Evolutionary conservation across 1,140 invertebrate species (phyloP).

Genomic region (Anagrus nilaparvatae): DNA sequence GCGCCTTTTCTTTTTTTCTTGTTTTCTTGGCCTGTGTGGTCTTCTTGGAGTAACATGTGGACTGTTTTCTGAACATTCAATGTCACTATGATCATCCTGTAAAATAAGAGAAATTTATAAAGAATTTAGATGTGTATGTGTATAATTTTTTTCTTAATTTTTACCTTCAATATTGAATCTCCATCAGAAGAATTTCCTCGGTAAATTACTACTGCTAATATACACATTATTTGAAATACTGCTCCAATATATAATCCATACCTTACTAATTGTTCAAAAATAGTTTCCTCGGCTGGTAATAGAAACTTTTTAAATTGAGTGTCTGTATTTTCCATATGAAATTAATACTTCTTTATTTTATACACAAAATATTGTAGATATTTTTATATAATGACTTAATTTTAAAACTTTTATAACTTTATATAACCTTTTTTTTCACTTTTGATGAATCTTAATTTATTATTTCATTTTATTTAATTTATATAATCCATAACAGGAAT

Average conservation of each 20-base stretch:
- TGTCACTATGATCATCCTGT: conserved; percentile 39
- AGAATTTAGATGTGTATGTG: conserved; percentile 2
- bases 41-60: conserved; percentile 39
- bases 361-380: no score
- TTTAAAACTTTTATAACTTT: no score
- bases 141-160: no score
- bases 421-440: no score
- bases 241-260: conserved; percentile 40
- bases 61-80: conserved; percentile 41
- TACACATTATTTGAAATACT: conserved; percentile 37
- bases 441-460: no score
- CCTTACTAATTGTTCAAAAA: conserved; percentile 37
- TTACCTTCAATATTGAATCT: conserved; percentile 34
- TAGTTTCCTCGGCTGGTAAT: conserved; percentile 36
- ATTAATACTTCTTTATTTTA: no score
- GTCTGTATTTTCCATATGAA: conserved; percentile 34
- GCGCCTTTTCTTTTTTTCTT: conserved; percentile 41
- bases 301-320: conserved; percentile 36
- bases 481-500: no score
- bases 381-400: no score
- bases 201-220: conserved; percentile 37
- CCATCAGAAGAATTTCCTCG: conserved; percentile 35
- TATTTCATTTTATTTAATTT: no score
- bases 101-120: conserved; percentile 15
- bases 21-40: conserved; percentile 37